A percentile compares a stretch with the other conserved stretches of the same genome.
phyloP scores from a whole-genome alignment of 1,140 invertebrate species.

The Pseudachorutes palmiensis region DNA sequence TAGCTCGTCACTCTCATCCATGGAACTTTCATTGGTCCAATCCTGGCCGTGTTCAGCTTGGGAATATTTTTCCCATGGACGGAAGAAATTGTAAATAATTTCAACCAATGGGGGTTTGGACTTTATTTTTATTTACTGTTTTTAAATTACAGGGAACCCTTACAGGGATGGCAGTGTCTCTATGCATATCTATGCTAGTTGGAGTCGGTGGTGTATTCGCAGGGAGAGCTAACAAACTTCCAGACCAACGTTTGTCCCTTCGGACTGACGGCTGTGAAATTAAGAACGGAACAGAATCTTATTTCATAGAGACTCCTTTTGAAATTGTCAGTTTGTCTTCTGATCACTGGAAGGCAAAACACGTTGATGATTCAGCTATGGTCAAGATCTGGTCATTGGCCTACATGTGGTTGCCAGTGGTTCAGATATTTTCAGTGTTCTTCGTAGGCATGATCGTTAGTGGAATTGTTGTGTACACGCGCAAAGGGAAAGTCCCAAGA shows the following conservation, averaged over 20 bases:
- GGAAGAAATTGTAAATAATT: constrained; percentile 52
- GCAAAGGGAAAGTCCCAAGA: neutral
- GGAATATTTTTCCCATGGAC: constrained; percentile 67
- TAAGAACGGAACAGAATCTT: constrained; percentile 27
- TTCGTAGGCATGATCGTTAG: constrained; percentile 15
- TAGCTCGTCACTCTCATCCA: constrained; percentile 15
- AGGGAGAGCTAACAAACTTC: constrained; percentile 19
- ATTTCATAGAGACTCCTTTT: constrained; percentile 20
- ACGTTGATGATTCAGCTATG: constrained; percentile 10
- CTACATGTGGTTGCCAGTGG: constrained; percentile 21
- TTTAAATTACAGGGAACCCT: constrained; percentile 14
- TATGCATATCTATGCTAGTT: neutral
- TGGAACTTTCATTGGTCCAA: constrained; percentile 49
- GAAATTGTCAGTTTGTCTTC: neutral
- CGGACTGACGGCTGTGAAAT: neutral
- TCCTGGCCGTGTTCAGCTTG: constrained; percentile 66
- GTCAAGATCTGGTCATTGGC: constrained; percentile 16
- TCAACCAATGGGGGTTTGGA: neutral
- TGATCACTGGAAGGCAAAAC: constrained; percentile 2
- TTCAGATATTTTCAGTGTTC: constrained; percentile 9
- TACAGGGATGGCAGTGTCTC: neutral
- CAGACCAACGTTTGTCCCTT: constrained; percentile 21
- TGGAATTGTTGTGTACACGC: neutral
- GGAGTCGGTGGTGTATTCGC: constrained; percentile 29
- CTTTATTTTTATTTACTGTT: neutral